Conservation (phyloP, 2,888 invertebrate genomes). For the Charanyca ferruginea region DNA sequence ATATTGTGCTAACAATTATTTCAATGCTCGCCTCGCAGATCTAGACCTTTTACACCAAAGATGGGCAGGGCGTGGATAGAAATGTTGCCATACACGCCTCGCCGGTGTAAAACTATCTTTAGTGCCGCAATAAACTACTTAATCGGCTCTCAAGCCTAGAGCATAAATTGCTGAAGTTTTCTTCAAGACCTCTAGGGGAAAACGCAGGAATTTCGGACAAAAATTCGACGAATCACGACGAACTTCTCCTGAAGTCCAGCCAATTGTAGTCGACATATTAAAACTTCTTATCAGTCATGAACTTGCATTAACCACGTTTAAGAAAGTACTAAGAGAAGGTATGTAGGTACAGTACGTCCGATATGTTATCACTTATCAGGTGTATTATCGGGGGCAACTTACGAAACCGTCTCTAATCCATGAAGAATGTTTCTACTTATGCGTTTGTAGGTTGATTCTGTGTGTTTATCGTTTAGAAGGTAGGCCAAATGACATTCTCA, state of each 20-base stretch:
- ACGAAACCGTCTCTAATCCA: constrained; percentile 18
- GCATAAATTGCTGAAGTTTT: too few relatives aligned
- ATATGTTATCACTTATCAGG: constrained; percentile 62
- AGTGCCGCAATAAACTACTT: too few relatives aligned
- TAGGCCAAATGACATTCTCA: neutral
- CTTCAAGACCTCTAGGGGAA: too few relatives aligned
- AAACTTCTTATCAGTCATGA: constrained; percentile 46
- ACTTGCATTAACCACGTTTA: constrained; percentile 16
- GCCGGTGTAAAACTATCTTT: too few relatives aligned
- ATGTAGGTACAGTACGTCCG: constrained; percentile 1
- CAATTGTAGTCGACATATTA: constrained; percentile 2
- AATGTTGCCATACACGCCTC: too few relatives aligned
- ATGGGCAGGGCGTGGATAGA: too few relatives aligned
- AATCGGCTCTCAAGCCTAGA: too few relatives aligned
- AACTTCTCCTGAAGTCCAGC: too few relatives aligned
- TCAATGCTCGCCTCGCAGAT: too few relatives aligned
- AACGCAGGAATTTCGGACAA: too few relatives aligned
- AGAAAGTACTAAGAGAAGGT: constrained; percentile 21
- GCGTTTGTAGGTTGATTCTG: neutral
- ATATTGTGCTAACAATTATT: too few relatives aligned
- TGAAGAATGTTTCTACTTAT: constrained; percentile 16
- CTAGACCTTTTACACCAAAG: too few relatives aligned
- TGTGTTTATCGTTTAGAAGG: neutral
- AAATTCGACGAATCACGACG: neutral
- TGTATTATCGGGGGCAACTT: constrained; percentile 51